Evolutionary conservation across 2,888 invertebrate genomes (phyloP).

Genomic region (Thereva nobilitata): DNA sequence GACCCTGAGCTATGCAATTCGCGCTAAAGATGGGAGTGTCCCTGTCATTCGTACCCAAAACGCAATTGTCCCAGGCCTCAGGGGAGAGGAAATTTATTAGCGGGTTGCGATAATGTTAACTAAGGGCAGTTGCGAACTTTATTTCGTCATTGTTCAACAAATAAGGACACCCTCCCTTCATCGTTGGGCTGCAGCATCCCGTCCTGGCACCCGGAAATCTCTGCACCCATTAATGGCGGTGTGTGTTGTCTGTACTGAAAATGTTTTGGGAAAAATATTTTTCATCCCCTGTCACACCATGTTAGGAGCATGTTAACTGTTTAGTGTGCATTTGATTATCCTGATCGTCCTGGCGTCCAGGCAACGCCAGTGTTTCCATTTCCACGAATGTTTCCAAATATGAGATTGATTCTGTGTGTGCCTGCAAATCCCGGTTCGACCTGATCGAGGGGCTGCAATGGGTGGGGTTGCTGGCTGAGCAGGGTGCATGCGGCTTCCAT

Average conservation of each 20-base stretch:
- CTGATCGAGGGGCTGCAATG: slow-evolving; percentile 26
- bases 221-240: slow-evolving; percentile 40
- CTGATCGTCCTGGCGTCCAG: slow-evolving; percentile 9
- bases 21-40: slow-evolving; percentile 58
- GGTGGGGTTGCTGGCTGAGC: slow-evolving; percentile 34
- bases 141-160: slow-evolving; percentile 27
- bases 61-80: not conserved
- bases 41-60: slow-evolving; percentile 48
- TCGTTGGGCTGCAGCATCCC: not conserved
- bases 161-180: slow-evolving; percentile 12
- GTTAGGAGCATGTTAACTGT: slow-evolving; percentile 35
- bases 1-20: slow-evolving; percentile 37
- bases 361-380: slow-evolving; percentile 18
- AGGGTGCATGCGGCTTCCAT: slow-evolving; percentile 37
- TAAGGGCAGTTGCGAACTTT: slow-evolving; percentile 38
- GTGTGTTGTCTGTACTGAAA: slow-evolving; percentile 38
- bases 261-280: slow-evolving; percentile 43
- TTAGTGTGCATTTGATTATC: slow-evolving; percentile 33
- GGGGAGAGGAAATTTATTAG: slow-evolving; percentile 38
- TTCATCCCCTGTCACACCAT: slow-evolving; percentile 41
- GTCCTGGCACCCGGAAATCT: slow-evolving; percentile 38
- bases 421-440: slow-evolving; percentile 22
- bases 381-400: slow-evolving; percentile 36
- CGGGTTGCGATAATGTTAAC: slow-evolving; percentile 35
- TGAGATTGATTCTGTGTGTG: slow-evolving; percentile 39